Conservation (phyloP, 2,888 invertebrate genomes). For the Drosophila algonquin region DNA sequence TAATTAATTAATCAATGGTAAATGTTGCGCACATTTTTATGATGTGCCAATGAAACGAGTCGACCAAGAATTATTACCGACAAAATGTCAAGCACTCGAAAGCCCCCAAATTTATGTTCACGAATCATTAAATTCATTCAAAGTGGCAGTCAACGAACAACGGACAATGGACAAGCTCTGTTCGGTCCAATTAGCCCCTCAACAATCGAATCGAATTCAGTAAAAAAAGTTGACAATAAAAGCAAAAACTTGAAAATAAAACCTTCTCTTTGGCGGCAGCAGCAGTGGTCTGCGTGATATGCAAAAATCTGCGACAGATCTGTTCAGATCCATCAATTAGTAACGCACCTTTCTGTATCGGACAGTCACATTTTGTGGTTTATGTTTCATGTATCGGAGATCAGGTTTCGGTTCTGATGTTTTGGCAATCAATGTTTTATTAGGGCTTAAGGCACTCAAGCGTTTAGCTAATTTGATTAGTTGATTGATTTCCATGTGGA, state of each 20-base stretch:
- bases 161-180: conserved; percentile 22
- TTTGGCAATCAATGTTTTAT: conserved; percentile 47
- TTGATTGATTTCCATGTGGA: conserved; percentile 47
- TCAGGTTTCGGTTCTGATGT: conserved; percentile 43
- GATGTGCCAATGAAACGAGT: conserved; percentile 67
- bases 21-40: conserved; percentile 56
- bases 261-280: conserved; percentile 1
- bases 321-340: conserved; percentile 28
- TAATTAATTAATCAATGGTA: conserved; percentile 62
- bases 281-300: conserved; percentile 7
- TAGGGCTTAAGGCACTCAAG: conserved; percentile 40
- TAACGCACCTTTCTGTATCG: conserved; percentile 36
- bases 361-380: conserved; percentile 47
- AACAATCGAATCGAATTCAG: conserved; percentile 5
- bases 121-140: conserved; percentile 32
- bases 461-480: conserved; percentile 58
- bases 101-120: conserved; percentile 20
- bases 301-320: conserved; percentile 6
- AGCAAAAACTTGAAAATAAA: conserved; percentile 9
- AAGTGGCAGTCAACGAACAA: conserved; percentile 12
- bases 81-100: conserved; percentile 39
- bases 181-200: conserved; percentile 27
- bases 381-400: conserved; percentile 16
- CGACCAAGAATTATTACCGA: conserved; percentile 40
- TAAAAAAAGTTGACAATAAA: conserved; percentile 14